phyloP scores from a whole-genome alignment of 2,797 vertebrate species.

The Lacerta viridis region DNA sequence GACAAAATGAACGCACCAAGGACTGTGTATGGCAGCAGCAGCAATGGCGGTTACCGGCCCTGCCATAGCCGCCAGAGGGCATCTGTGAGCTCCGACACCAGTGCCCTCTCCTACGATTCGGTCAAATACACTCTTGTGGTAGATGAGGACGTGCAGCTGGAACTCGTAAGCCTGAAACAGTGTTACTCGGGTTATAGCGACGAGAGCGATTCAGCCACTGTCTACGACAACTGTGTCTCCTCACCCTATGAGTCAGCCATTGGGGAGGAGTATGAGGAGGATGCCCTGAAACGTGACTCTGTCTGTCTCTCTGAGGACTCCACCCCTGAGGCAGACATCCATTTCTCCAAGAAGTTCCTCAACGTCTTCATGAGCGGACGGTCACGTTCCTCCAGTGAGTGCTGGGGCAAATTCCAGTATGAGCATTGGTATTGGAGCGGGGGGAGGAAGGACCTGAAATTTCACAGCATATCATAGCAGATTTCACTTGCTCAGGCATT shows the following conservation, averaged over 20 bases:
- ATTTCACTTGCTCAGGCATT: not conserved
- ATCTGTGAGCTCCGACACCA: slow-evolving; percentile 92
- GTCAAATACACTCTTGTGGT: slow-evolving; percentile 98
- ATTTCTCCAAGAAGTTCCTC: slow-evolving; percentile 98
- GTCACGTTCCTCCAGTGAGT: slow-evolving; percentile 96
- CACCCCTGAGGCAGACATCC: slow-evolving; percentile 90
- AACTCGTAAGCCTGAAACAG: slow-evolving; percentile 94
- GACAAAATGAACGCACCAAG: slow-evolving; percentile 74
- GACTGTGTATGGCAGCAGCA: slow-evolving; percentile 69
- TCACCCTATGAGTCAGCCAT: slow-evolving; percentile 95
- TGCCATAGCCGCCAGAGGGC: slow-evolving; percentile 82
- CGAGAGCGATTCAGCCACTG: slow-evolving; percentile 94
- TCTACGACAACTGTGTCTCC: slow-evolving; percentile 96
- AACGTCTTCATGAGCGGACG: slow-evolving; percentile 97
- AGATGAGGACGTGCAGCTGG: slow-evolving; percentile 94
- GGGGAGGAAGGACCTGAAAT: not conserved
- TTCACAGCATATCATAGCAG: not conserved
- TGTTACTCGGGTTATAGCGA: slow-evolving; percentile 97
- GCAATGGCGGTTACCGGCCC: slow-evolving; percentile 69
- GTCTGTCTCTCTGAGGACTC: slow-evolving; percentile 93
- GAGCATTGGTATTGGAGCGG: not conserved
- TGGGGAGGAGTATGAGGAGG: slow-evolving; percentile 94
- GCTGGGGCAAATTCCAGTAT: not conserved
- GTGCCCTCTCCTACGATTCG: slow-evolving; percentile 95
- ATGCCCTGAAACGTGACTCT: slow-evolving; percentile 86